Evolutionary conservation across 2,888 invertebrate genomes (phyloP).

Genomic region (Steinernema scapterisci): DNA sequence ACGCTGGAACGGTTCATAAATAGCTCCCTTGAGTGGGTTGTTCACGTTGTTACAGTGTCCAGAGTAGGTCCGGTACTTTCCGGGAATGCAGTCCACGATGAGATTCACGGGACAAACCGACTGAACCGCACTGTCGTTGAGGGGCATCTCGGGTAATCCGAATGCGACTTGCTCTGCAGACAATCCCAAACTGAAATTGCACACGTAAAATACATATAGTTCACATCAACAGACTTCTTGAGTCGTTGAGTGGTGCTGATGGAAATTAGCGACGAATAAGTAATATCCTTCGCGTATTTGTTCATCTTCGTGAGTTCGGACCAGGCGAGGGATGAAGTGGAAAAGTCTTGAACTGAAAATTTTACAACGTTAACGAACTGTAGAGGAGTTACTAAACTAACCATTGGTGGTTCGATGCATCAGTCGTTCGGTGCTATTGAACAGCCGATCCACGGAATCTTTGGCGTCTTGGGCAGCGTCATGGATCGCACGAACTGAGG

Average conservation of each 20-base stretch:
- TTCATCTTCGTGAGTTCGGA: slow-evolving; percentile 50
- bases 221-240: background rate
- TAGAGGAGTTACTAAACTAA: slow-evolving; percentile 38
- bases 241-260: slow-evolving; percentile 49
- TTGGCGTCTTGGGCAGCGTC: slow-evolving; percentile 40
- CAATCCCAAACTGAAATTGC: slow-evolving; percentile 45
- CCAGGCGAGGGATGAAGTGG: slow-evolving; percentile 48
- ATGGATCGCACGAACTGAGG: background rate
- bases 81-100: slow-evolving; percentile 65
- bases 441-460: slow-evolving; percentile 42
- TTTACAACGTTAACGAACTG: background rate
- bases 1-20: slow-evolving; percentile 61
- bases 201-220: background rate
- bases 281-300: slow-evolving; percentile 61
- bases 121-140: slow-evolving; percentile 51
- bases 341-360: slow-evolving; percentile 37
- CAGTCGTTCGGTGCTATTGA: slow-evolving; percentile 44
- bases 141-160: slow-evolving; percentile 48
- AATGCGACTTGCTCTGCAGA: slow-evolving; percentile 43
- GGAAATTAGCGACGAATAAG: slow-evolving; percentile 62
- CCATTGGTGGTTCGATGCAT: slow-evolving; percentile 43
- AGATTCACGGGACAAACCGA: slow-evolving; percentile 60
- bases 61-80: slow-evolving; percentile 64
- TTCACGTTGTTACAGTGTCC: slow-evolving; percentile 68
- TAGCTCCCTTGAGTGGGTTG: slow-evolving; percentile 63